Base-by-base conservation (phyloP, 2,113 vertebrate genomes). In the Polyodon spathula region DNA sequence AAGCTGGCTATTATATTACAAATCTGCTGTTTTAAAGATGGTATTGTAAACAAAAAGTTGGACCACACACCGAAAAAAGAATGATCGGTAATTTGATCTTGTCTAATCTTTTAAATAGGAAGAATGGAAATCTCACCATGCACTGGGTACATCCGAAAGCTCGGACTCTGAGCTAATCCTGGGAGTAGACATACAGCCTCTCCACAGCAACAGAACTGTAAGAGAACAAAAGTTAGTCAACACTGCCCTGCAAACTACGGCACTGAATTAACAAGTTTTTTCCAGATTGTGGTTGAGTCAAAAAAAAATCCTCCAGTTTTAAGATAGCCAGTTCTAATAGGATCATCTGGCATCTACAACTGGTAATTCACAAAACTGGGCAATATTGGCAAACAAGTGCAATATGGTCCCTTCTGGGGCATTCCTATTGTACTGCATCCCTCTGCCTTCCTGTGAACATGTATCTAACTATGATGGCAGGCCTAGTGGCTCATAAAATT, bases 71-170 rank as follows among this genome's bases (percentile, higher is more conserved):
- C 27, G 3, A 27, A 27, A 27, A 27, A 27, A 27, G 27, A 27
- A 27, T 27, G 1, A 27, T 3, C 3, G 27, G 27, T 79, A 81
- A 80, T 86, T 82, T 82, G 81, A 86, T 86, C 58, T 84, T 80
- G 78, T 85, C 82, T 86, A 84, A 84, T 86, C 83, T 83, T 77
- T 64, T 56, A 9, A 16, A 54, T 10, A 57, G 58, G 61, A 70
- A 74, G 73, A 77, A 78, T 72, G 75, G 77, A 81, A 82, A 84
- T 84, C 80, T 75, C 63, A 61, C 61, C 65, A 51, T 63, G 61
- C 56, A 51, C 43, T 46, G 40, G 17, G 41, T 46, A 52, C 73
- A 73, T 71, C 56, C 61, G 46, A 69, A 70, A 66, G 43, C 66
- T 66, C 69, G 62, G 73, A 78, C 75, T 60, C 66, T 63, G 63